Percentiles rank a stretch among this genome's conserved stretches.
These are phyloP conservation scores for Anguilla japonica DNA, from an alignment of 2,113 vertebrate species.

Conservation along the genomic window DNA sequence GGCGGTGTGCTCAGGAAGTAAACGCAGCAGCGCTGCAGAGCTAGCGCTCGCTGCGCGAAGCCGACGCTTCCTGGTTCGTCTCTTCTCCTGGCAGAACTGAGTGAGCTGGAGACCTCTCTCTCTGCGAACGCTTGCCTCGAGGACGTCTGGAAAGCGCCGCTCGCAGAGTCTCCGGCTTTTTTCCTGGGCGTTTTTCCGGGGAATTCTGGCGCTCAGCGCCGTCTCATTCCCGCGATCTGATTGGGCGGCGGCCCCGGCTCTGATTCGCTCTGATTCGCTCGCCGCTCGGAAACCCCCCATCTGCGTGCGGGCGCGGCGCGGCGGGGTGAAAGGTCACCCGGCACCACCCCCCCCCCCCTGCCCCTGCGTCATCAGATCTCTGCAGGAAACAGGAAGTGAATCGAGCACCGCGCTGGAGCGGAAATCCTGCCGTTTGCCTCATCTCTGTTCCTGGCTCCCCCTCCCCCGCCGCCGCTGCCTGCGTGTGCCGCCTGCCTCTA, in stretches of 20 bases:
- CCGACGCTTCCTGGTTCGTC: background rate
- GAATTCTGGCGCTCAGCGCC: background rate
- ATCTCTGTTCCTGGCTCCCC: slow-evolving; percentile 11
- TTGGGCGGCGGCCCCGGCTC: background rate
- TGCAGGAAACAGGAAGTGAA: slow-evolving; percentile 32
- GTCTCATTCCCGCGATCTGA: slow-evolving; percentile 1
- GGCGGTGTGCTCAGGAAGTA: background rate
- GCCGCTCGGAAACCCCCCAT: background rate
- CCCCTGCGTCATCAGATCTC: slow-evolving; percentile 14
- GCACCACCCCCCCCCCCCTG: background rate
- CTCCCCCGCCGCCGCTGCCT: background rate
- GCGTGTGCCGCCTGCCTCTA: background rate
- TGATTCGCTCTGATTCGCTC: background rate
- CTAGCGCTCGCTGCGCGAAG: background rate
- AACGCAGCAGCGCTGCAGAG: background rate
- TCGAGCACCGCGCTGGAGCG: background rate
- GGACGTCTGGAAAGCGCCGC: background rate
- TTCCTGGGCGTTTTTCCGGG: background rate
- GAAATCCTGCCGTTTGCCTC: slow-evolving; percentile 21
- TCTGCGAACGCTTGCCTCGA: background rate
- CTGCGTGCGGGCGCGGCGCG: background rate
- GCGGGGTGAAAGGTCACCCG: background rate
- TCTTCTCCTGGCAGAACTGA: background rate
- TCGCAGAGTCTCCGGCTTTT: background rate
- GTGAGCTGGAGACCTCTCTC: background rate